A percentile compares a stretch with the other conserved stretches of the same genome.
Evolutionary conservation across 2,888 invertebrate species (phyloP).

Genomic region (Aspidiotus destructor): DNA sequence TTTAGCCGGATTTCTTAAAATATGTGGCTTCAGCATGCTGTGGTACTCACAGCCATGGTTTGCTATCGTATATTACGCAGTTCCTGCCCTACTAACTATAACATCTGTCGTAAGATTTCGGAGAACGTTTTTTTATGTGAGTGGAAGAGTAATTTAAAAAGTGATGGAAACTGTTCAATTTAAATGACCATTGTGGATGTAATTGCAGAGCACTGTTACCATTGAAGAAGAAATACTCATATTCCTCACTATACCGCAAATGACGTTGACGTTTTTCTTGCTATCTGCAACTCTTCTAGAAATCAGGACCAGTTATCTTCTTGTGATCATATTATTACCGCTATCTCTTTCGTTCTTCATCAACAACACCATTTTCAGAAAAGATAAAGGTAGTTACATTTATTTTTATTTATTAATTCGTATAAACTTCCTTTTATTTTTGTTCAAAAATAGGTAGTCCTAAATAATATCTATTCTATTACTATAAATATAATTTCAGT

Average conservation of each 20-base stretch:
- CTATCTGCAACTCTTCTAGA: not conserved
- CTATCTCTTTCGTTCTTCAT: not conserved
- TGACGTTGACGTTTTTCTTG: not conserved
- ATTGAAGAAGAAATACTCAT: not conserved
- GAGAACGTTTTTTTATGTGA: not conserved
- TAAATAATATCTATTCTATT: not conserved
- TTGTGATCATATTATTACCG: not conserved
- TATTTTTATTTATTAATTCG: slow-evolving; percentile 3
- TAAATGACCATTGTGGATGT: not conserved
- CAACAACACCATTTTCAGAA: not conserved
- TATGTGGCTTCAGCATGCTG: not conserved
- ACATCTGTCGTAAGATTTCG: slow-evolving; percentile 16
- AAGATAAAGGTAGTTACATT: slow-evolving; percentile 5
- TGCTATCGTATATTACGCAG: slow-evolving; percentile 10
- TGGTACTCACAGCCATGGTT: slow-evolving; percentile 26
- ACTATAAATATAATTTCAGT: not conserved
- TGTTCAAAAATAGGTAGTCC: not conserved
- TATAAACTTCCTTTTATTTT: not conserved
- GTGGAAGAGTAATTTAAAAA: not conserved
- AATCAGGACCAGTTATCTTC: not conserved
- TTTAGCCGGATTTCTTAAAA: not conserved
- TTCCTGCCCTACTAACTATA: slow-evolving; percentile 6
- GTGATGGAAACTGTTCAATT: too few relatives aligned
- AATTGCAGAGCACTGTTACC: not conserved
- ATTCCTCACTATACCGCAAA: not conserved